Base-by-base conservation (phyloP, 2,797 vertebrate species). In the Neostethus bicornis region DNA sequence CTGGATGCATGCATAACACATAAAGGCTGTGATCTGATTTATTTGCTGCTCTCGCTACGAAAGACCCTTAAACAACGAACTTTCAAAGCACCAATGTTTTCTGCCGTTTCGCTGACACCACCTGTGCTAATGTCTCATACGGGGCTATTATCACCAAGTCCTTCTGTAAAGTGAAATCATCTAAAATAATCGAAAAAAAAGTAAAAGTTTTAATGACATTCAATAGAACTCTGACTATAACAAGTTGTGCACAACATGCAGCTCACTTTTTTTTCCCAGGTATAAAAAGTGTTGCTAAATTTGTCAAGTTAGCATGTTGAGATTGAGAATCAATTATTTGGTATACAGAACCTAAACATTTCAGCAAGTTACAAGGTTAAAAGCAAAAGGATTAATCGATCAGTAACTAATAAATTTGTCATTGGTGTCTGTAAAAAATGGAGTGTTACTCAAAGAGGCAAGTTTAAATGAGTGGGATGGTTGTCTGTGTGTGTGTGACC, bases 11-110 rank as follows among this genome's bases (percentile, higher is more conserved):
- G 87, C 85, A 82, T 79, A 87, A 80, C 83, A 78, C 74, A 86
- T 84, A 73, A 79, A 88, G 83, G 80, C 66, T 81, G 63, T 78
- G 81, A 86, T 85, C 75, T 80, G 79, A 89, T 87, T 87, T 81
- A 89, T 87, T 66, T 7, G n/a, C 74, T 81, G 66, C 67, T 76
- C 75, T 64, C 79, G 77, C 69, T 74, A 79, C 65, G 69, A 71
- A 52, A 73, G 68, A 74, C 65, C 76, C 84, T 85, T 85, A 81
- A 88, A 87, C 84, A 62, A 89, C 80, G 70, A 81, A 83, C 77
- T 84, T 81, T 73, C 82, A 63, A 64, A 39, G 68, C 70, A 78
- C 70, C 59, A 71, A 74, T 73, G 72, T 78, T 75, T 61, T 76
- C 70, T 80, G 67, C 63, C 39, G 48, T 77, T 81, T 85, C 61